A percentile compares a stretch with the other conserved stretches of the same genome.
phyloP scores from a whole-genome alignment of 2,888 invertebrate species.

The Ellobium chinense region DNA sequence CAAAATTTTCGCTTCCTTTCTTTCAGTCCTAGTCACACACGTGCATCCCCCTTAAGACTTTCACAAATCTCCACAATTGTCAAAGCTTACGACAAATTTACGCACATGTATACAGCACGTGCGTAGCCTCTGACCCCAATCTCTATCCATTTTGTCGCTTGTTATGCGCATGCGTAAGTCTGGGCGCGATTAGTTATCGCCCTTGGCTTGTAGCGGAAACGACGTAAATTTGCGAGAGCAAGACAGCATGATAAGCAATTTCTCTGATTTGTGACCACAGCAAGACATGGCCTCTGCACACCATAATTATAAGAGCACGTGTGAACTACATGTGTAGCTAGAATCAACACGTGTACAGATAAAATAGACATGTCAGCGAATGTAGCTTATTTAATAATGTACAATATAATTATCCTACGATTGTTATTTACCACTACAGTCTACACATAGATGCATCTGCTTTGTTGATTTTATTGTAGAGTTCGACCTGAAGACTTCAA shows the following conservation, averaged over 20 bases:
- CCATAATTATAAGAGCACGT: conserved; percentile 16
- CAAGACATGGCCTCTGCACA: not conserved
- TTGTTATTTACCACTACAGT: too few relatives aligned
- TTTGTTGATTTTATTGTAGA: too few relatives aligned
- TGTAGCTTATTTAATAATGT: too few relatives aligned
- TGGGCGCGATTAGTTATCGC: conserved; percentile 30
- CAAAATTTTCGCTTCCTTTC: too few relatives aligned
- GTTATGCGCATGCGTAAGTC: conserved; percentile 33
- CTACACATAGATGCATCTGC: too few relatives aligned
- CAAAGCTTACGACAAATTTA: conserved; percentile 30
- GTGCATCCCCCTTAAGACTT: not conserved
- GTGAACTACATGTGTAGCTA: too few relatives aligned
- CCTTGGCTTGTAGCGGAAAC: conserved; percentile 31
- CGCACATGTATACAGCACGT: conserved; percentile 33
- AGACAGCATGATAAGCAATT: conserved; percentile 27
- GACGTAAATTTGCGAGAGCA: conserved; percentile 32
- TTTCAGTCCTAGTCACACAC: too few relatives aligned
- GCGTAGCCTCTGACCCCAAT: conserved; percentile 37
- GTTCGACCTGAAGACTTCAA: too few relatives aligned
- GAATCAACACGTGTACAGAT: too few relatives aligned
- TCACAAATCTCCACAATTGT: conserved; percentile 30
- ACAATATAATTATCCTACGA: too few relatives aligned
- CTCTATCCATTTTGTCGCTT: conserved; percentile 33
- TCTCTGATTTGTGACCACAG: conserved; percentile 30
- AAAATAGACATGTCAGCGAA: too few relatives aligned